Evolutionary conservation across 2,113 vertebrate genomes (phyloP), one percentile per base, ranked within the genome.

Genomic region (Chamaetylas fuelleborni): DNA sequence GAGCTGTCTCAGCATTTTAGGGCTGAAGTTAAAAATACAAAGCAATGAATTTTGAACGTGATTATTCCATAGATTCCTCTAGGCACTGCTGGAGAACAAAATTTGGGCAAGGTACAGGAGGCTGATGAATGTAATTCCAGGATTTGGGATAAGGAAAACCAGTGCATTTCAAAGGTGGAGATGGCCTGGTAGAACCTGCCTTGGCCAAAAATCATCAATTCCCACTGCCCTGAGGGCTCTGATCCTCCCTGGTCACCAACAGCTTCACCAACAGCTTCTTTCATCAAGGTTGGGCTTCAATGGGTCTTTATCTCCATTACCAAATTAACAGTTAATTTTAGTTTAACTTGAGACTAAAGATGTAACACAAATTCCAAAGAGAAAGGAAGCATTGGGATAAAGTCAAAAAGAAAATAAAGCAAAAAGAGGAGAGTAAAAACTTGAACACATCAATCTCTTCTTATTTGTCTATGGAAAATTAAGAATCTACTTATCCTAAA

Each of bases 1-100:
- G 51, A 95, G 91, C 82, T 94, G 69, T 34, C 81, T 94, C 88
- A 91, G 90, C 77, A 43, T 60, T 96, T 95, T 48, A 47, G 50
- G 40, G 43, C 3, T 80, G 78, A 86, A 90, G 53, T 97, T 94
- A 77, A 94, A 96, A 96, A 92, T 43, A 82, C 22, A 23, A 93
- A 93, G 81, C 64, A 93, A 94, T 92, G 80, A 97, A 95, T 95
- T 38, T 36, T 47, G 77, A 86, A 93, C 18, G 14, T 42, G 38
- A 90, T 90, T 91, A 42, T 69, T 95, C 84, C 43, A 8, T 4
- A 86, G 78, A 36, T 87, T 13, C 24, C 70, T 64, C 77, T 80
- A 80, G 89, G 77, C 60, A 88, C 50, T 77, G 70, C 67, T 73
- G 72, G 11, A 54, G 69, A 82, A 58, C 15, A 38, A 9, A 94